These are phyloP conservation scores for Ceratosolen fusciceps DNA, from an alignment of 1,140 invertebrate species.

Conservation along the genomic window DNA sequence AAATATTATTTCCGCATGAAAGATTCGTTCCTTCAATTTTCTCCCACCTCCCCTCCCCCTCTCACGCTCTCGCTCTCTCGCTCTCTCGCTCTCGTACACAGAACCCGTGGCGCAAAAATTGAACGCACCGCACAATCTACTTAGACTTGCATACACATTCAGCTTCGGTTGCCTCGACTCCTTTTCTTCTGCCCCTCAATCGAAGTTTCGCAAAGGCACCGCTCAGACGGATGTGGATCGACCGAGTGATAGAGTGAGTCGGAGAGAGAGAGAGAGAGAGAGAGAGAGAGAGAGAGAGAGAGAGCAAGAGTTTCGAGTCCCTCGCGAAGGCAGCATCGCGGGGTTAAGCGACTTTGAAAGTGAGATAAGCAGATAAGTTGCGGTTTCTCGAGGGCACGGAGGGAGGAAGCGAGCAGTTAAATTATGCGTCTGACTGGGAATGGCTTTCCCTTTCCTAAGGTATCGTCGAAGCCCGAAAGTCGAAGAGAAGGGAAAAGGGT, in stretches of 20 bases:
- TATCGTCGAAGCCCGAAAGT: constrained; percentile 19
- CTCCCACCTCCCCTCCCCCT: too few species aligned
- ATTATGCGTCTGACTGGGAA: constrained; percentile 46
- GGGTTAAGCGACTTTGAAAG: constrained; percentile 41
- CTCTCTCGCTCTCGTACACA: not conserved
- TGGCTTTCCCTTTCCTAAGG: constrained; percentile 23
- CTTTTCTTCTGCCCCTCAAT: constrained; percentile 24
- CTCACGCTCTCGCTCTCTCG: not conserved
- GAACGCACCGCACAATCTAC: not conserved
- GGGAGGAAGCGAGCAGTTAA: constrained; percentile 36
- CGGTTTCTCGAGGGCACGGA: not conserved
- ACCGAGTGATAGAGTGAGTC: too few species aligned
- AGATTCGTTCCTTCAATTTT: not conserved
- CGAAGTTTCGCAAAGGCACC: constrained; percentile 23
- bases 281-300: too few species aligned
- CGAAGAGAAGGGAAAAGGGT: not conserved
- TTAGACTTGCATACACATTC: constrained; percentile 3
- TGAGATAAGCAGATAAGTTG: constrained; percentile 47
- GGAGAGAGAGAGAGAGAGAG: too few species aligned
- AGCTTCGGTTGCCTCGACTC: not conserved
- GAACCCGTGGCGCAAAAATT: not conserved
- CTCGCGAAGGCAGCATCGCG: constrained; percentile 16
- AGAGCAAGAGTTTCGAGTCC: not conserved
- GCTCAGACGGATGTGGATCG: too few species aligned
- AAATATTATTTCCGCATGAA: not conserved